Base-by-base conservation (phyloP, 2,888 invertebrate genomes). In the Pseudococcus viburni region DNA sequence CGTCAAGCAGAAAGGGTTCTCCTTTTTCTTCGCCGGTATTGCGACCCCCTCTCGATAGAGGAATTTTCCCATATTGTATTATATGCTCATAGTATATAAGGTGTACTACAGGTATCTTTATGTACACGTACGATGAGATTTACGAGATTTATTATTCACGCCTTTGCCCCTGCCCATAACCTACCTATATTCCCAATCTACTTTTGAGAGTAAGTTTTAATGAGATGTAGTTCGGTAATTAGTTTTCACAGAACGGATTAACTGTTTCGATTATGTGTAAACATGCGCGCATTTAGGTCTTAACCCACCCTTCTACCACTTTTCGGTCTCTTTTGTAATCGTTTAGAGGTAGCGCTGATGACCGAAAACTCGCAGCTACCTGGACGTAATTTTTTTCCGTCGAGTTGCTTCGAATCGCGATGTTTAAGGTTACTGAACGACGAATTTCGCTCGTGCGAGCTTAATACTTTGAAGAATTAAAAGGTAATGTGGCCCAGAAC, bases 171-270 rank as follows among this genome's bases (percentile, higher is more conserved):
- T 3, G 3, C 26, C 26, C 3, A 33, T 1, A 33, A 33, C 3
- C 26, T 33, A 33, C 26, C 26, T 33, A 33, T 33, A 1, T 33
- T 2, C 26, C 26, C 26, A 2, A 19, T 59, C 11, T 17, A 64
- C 19, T 22, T 64, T 11, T 77, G 0, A 80, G 46, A 42, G 80
- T 11, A 80, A 80, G n/a, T 80, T 80, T 80, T 80, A 80, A 80
- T 80, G 80, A 80, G 42, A 80, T 42, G 80, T 80, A 80, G 80
- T 80, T 80, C 33, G 42, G 46, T 80, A 80, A 80, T 80, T 80
- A 80, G 80, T 80, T 80, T 73, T 46, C 19, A 46, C 22, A 80
- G 42, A 33, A 73, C 80, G 42, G 42, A 80, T 80, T 80, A 42
- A 80, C 42, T 15, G 68, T 73, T 73, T 19, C 68, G 68, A 73